phyloP scores from a whole-genome alignment of 2,888 invertebrate species.

The Lymantria dispar region DNA sequence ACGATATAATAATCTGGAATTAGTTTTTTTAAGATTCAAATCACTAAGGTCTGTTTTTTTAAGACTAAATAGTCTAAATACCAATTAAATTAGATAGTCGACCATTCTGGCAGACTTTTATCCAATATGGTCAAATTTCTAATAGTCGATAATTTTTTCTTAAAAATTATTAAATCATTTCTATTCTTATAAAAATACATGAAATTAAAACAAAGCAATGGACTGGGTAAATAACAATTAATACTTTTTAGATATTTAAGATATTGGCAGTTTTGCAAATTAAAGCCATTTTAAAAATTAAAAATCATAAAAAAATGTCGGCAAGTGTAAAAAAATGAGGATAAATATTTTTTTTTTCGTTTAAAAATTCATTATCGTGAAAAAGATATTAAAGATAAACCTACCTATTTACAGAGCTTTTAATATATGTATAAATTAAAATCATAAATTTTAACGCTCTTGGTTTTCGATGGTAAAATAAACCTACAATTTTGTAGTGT shows the following conservation, averaged over 20 bases:
- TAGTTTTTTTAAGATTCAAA: conserved; percentile 17
- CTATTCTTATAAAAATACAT: conserved; percentile 21
- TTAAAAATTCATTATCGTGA: conserved; percentile 7
- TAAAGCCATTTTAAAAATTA: conserved; percentile 16
- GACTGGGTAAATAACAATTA: conserved; percentile 23
- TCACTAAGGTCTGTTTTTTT: conserved; percentile 13
- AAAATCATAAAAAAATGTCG: neutral
- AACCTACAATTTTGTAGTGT: conserved; percentile 13
- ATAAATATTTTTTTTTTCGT: conserved; percentile 1
- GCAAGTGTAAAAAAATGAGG: conserved; percentile 10
- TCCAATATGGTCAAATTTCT: conserved; percentile 73
- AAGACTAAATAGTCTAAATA: conserved; percentile 30
- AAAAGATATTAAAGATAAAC: conserved; percentile 19
- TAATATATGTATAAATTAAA: conserved; percentile 22
- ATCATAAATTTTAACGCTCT: neutral
- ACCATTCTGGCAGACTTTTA: conserved; percentile 54
- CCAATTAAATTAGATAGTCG: conserved; percentile 72
- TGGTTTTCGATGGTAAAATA: conserved; percentile 7
- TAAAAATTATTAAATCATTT: conserved; percentile 38
- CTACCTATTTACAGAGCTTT: conserved; percentile 36
- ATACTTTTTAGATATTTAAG: conserved; percentile 27
- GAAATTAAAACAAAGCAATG: conserved; percentile 29
- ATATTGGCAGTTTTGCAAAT: conserved; percentile 37
- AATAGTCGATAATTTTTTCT: conserved; percentile 49
- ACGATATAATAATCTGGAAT: no score